Percentiles rank a stretch among this genome's conserved stretches.
Conservation (phyloP, 2,113 vertebrate species). For the Melanocharis versteri region DNA sequence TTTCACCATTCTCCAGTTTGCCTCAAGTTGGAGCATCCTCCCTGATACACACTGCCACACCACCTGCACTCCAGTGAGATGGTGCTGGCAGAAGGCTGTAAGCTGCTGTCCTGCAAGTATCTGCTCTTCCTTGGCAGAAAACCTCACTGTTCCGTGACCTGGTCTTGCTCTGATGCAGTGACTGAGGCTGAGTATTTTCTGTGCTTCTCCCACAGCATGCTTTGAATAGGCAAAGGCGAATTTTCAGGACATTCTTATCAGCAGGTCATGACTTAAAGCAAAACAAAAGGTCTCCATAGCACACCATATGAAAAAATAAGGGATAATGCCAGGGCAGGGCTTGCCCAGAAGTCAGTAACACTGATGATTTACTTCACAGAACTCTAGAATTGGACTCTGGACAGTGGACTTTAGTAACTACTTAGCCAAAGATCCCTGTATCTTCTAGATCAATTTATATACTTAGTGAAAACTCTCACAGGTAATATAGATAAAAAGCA, state of each 20-base stretch:
- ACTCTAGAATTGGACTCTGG: not conserved
- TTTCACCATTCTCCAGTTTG: not conserved
- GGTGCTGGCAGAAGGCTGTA: not conserved
- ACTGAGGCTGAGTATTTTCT: not conserved
- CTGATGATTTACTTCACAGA: not conserved
- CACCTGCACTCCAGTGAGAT: not conserved
- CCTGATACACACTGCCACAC: not conserved
- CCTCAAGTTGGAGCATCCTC: not conserved
- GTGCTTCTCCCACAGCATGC: not conserved
- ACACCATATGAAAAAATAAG: not conserved
- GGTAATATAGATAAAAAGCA: not conserved
- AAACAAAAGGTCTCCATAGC: not conserved
- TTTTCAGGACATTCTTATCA: not conserved
- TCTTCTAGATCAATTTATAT: not conserved
- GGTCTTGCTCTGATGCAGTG: not conserved
- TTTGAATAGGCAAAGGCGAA: not conserved
- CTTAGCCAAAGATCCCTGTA: not conserved
- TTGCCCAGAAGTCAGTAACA: not conserved
- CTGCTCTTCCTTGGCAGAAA: not conserved
- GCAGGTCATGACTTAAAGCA: not conserved
- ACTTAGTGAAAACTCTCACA: not conserved
- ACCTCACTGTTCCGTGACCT: not conserved
- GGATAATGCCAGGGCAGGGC: not conserved
- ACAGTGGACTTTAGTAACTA: not conserved
- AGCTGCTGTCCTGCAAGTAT: not conserved